Base-by-base conservation (phyloP, 2,888 invertebrate species). In the Synergus laeviventris region DNA sequence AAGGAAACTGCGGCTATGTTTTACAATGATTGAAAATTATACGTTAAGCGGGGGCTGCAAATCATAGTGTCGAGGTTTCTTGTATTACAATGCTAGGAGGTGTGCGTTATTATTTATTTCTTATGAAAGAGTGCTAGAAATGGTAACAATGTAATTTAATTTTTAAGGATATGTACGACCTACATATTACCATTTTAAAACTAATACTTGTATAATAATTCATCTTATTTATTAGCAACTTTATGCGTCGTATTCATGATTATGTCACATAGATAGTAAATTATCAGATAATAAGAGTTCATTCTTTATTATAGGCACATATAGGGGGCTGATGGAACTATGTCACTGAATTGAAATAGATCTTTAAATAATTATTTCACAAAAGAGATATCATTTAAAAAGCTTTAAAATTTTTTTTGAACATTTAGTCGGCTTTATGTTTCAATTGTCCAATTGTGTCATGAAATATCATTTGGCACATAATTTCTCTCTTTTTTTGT, bases 61-160 rank as follows among this genome's bases (percentile, higher is more conserved):
- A 64, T 64, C 64, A 64, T 39, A 39, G 64, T 64, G 64, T 64
- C 62, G 49, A 56, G 60, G 42, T 75, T 75, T 38, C 49, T 62
- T 74, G 59, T 73, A 61, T 45, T 45, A 73, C 60, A 74, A 38
- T 24, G 31, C 42, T 49, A 64, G 39, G 39, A n/a, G 39, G 18
- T 62, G 62, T 39, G 36, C n/a, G 18, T 64, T 64, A 70, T 60
- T 60, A 59, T 39, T 39, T 39, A 39, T 39, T 39, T 39, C 39
- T 39, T 39, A 1, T 9, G 39, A 39, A 11, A 39, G 39, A 39
- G 7, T 9, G 39, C 9, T 11, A 9, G 39, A 39, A 39, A 39
- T 39, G 39, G 39, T 11, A 39, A 39, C 9, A 39, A 8, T n/a
- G n/a, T n/a, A n/a, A 49, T n/a, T 49, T 1, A 49, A n/a, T 49